A percentile compares a stretch with the other conserved stretches of the same genome.
Conservation (phyloP, 2,113 vertebrate genomes). For the Gnathonemus longibarbis region DNA sequence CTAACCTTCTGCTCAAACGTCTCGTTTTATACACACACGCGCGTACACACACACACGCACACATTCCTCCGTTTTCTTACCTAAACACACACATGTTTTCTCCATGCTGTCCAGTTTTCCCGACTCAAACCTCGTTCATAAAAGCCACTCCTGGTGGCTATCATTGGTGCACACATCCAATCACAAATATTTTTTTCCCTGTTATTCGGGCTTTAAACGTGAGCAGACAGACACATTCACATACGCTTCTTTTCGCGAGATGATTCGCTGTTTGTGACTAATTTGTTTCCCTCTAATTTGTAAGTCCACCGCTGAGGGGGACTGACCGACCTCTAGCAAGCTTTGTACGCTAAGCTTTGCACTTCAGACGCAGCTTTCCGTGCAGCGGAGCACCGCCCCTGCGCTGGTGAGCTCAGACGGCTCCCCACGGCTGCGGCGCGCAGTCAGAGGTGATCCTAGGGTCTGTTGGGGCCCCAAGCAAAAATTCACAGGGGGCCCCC, state of each 20-base stretch:
- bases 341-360: not conserved
- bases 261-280: not conserved
- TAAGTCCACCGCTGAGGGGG: not conserved
- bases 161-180: not conserved
- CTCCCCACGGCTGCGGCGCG: not conserved
- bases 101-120: not conserved
- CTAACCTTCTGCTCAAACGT: not conserved
- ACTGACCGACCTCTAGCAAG: not conserved
- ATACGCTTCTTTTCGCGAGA: not conserved
- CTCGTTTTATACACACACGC: not conserved
- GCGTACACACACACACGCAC: not conserved
- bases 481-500: too few species aligned
- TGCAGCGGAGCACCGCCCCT: not conserved
- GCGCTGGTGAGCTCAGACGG: not conserved
- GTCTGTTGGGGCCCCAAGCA: too few species aligned
- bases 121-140: not conserved
- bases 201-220: not conserved
- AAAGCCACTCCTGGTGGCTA: not conserved
- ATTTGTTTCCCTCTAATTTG: not conserved
- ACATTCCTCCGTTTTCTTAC: not conserved
- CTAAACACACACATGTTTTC: not conserved
- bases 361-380: not conserved
- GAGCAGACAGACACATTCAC: not conserved
- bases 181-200: not conserved
- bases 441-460: too few species aligned